Evolutionary conservation across 2,113 vertebrate species (phyloP).

Genomic region (Charadrius vociferus): DNA sequence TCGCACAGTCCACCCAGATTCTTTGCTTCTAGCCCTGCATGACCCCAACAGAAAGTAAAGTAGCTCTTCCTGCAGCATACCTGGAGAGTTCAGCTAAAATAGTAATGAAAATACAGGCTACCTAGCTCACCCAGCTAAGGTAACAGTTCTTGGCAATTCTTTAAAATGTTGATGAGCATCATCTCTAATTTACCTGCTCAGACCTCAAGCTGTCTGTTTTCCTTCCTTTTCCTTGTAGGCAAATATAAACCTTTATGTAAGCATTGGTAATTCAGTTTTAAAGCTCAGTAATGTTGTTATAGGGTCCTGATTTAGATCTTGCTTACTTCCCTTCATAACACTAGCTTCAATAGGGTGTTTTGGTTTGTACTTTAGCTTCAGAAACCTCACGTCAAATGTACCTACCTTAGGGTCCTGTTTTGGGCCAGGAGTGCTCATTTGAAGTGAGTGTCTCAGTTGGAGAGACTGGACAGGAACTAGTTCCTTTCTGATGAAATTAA

Average conservation of each 20-base stretch:
- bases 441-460: neutral
- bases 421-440: neutral
- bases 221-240: neutral
- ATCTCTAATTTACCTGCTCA: neutral
- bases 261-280: neutral
- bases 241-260: neutral
- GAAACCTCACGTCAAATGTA: neutral
- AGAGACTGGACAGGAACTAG: neutral
- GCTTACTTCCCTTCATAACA: neutral
- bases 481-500: neutral
- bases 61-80: neutral
- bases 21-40: neutral
- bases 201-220: neutral
- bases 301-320: neutral
- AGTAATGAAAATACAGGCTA: neutral
- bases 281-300: neutral
- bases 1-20: neutral
- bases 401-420: neutral
- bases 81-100: neutral
- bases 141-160: neutral
- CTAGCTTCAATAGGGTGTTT: neutral
- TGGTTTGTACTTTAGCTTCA: neutral
- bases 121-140: neutral
- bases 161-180: neutral
- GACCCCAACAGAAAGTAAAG: neutral